A percentile compares a stretch with the other conserved stretches of the same genome.
Conservation (phyloP, 2,113 vertebrate species). For the Prinia subflava region DNA sequence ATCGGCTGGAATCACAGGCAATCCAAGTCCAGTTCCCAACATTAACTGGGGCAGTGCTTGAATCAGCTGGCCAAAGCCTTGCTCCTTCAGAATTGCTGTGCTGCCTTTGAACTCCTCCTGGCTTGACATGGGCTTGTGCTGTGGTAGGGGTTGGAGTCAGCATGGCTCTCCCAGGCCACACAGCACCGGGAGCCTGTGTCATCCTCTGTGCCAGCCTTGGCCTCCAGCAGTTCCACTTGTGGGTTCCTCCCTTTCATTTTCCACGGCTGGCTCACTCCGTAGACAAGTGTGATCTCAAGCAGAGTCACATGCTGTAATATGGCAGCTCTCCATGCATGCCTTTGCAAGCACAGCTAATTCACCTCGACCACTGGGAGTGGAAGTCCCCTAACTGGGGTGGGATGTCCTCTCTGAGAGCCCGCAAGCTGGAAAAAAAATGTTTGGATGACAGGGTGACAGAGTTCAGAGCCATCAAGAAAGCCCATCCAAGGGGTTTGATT, state of each 20-base stretch:
- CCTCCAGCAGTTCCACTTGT: not conserved
- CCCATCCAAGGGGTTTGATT: not conserved
- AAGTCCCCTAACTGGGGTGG: not conserved
- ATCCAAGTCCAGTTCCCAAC: not conserved
- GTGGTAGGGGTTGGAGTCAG: constrained; percentile 14
- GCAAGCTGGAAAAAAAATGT: not conserved
- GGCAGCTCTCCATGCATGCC: not conserved
- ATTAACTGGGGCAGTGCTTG: not conserved
- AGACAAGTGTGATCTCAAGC: not conserved
- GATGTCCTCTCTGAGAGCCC: not conserved
- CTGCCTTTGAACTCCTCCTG: constrained; percentile 10
- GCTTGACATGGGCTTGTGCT: not conserved
- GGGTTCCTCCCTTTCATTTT: constrained; percentile 12
- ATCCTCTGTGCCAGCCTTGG: not conserved
- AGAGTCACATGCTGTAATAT: not conserved
- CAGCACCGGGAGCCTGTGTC: not conserved
- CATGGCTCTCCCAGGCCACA: not conserved
- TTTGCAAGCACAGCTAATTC: not conserved
- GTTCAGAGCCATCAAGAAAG: not conserved
- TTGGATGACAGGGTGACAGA: not conserved
- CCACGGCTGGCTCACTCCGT: not conserved
- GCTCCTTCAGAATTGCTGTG: not conserved
- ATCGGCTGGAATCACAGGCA: rapidly evolving
- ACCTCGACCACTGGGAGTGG: not conserved
- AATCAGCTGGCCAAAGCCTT: not conserved